Evolutionary conservation across 2,888 invertebrate species (phyloP), one percentile per base, ranked within the genome.

Genomic region (Dasysyrphus albostriatus): DNA sequence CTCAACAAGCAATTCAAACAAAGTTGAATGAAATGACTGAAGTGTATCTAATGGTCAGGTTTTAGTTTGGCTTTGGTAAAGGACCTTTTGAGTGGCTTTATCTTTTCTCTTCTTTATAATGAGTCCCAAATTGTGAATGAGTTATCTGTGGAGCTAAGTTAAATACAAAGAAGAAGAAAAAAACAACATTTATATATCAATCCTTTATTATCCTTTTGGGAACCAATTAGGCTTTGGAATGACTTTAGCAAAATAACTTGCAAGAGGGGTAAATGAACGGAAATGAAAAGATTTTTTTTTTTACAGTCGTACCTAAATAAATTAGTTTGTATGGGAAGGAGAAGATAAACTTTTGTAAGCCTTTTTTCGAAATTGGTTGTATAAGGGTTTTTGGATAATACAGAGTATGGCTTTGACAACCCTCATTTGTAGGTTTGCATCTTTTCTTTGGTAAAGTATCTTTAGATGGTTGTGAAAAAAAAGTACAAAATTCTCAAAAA

Each of bases 1-100:
- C 32, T 67, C 32, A 67, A 67, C 59, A 65, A 72, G 67, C 58
- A 77, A 65, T 81, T 58, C 76, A 81, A 76, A 85, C 77, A 77
- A 54, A 61, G 77, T 69, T 82, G 67, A 85, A 85, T 73, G 59
- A 65, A 81, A 73, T 73, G 84, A 81, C 73, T 77, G 69, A 61
- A 85, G 82, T 85, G 85, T 85, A 49, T 77, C 77, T 77, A 85
- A 82, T 85, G 81, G 77, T 82, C 73, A 74, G 73, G 85, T 63
- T 77, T 74, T 77, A 82, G 82, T 61, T 56, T 19, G 61, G 85
- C 51, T 85, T 81, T 72, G 65, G 29, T 34, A 29, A 54, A 54
- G 74, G 34, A 61, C 67, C 54, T 77, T 81, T 81, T 19, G 37
- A 81, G 76, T 54, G 39, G 54, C 39, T 69, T 39, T 69, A 39